These are phyloP conservation scores for Neopipo cinnamomea DNA, from an alignment of 2,113 vertebrate genomes.

Conservation along the genomic window DNA sequence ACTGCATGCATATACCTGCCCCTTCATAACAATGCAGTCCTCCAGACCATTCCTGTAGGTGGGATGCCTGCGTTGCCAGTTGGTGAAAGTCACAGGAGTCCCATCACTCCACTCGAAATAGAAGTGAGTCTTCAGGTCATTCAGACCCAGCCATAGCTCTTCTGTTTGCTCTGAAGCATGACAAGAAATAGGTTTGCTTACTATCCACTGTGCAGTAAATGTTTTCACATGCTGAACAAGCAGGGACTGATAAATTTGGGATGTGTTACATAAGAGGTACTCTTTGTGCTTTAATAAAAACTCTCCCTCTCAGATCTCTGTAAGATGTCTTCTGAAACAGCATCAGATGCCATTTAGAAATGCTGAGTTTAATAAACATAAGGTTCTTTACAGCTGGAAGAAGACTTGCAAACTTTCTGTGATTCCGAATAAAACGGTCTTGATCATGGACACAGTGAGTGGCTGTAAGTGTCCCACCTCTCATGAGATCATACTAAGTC, in stretches of 20 bases:
- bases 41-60: conserved; percentile 76
- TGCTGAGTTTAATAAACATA: not conserved
- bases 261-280: not conserved
- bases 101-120: conserved; percentile 90
- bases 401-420: not conserved
- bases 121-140: conserved; percentile 82
- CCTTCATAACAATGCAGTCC: conserved; percentile 83
- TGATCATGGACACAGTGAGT: not conserved
- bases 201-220: fast-evolving
- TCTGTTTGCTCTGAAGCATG: conserved; percentile 75
- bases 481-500: not conserved
- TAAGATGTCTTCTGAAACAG: not conserved
- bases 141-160: conserved; percentile 89
- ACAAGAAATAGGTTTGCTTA: not conserved
- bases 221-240: not conserved
- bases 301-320: not conserved
- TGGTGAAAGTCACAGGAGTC: conserved; percentile 82
- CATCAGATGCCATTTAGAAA: not conserved
- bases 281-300: not conserved
- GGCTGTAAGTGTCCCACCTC: not conserved
- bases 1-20: conserved; percentile 73
- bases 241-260: not conserved
- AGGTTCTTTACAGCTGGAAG: not conserved
- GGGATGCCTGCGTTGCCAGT: conserved; percentile 83
- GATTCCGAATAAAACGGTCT: not conserved